Evolutionary conservation across 1,140 invertebrate species (phyloP).

Genomic region (Venustaconcha ellipsiformis): DNA sequence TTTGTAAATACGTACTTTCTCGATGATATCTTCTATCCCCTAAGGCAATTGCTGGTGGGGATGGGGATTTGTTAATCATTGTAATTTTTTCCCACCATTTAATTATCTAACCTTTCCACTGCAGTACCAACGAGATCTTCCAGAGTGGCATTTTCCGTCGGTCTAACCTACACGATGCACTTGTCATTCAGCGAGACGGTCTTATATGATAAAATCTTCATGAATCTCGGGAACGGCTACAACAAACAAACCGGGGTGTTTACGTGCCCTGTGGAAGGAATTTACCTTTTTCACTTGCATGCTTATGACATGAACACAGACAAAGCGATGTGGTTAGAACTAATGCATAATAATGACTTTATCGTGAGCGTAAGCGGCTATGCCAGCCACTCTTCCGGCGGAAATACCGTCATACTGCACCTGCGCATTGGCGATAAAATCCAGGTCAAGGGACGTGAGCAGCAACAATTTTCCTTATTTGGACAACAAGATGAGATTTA

Average conservation of each 20-base stretch:
- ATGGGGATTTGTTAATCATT: no score
- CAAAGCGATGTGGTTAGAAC: conserved; percentile 21
- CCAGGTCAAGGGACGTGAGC: conserved; percentile 6
- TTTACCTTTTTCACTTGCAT: conserved; percentile 19
- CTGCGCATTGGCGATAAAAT: conserved; percentile 9
- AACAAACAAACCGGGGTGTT: conserved; percentile 7
- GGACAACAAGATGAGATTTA: conserved; percentile 17
- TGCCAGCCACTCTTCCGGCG: conserved; percentile 16
- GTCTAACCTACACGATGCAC: conserved; percentile 17
- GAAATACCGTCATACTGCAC: conserved; percentile 21
- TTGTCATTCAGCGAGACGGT: conserved; percentile 11
- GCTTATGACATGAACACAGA: conserved; percentile 25
- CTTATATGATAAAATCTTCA: conserved; percentile 14
- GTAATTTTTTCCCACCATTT: no score
- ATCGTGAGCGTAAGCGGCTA: conserved; percentile 26
- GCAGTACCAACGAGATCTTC: not conserved
- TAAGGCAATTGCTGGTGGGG: no score
- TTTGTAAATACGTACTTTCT: no score
- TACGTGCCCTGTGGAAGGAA: conserved; percentile 19
- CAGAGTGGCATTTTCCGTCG: conserved; percentile 16
- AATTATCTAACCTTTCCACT: no score
- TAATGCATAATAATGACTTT: conserved; percentile 8
- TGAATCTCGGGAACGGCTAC: conserved; percentile 12
- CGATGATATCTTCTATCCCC: no score
- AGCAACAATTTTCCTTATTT: conserved; percentile 13